A percentile compares a stretch with the other conserved stretches of the same genome.
These are phyloP conservation scores for Diglossa cyanea DNA, from an alignment of 2,797 vertebrate genomes.

Conservation along the genomic window DNA sequence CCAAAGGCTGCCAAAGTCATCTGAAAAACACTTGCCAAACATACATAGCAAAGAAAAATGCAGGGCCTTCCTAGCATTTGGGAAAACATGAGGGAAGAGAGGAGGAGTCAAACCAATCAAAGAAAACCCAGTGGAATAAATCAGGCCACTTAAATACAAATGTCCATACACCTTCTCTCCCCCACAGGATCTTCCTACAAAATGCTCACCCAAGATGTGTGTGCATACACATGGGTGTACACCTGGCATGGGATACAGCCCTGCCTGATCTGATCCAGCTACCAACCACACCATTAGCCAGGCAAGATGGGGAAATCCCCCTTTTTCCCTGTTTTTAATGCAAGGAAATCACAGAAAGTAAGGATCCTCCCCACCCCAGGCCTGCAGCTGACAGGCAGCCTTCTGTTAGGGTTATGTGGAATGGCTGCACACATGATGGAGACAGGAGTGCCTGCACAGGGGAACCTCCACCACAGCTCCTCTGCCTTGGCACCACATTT, in stretches of 20 bases:
- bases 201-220: fast-evolving
- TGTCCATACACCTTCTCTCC: not conserved
- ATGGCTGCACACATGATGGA: not conserved
- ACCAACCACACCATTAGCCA: fast-evolving
- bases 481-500: not conserved
- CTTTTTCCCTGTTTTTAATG: not conserved
- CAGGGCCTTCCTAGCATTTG: not conserved
- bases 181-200: not conserved
- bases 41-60: not conserved
- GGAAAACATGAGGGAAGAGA: not conserved
- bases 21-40: not conserved
- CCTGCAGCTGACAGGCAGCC: not conserved
- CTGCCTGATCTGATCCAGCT: not conserved
- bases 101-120: not conserved
- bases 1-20: not conserved
- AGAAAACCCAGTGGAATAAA: not conserved
- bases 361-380: not conserved
- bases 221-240: fast-evolving
- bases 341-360: not conserved
- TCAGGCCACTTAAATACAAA: not conserved
- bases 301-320: not conserved
- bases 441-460: fast-evolving
- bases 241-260: not conserved
- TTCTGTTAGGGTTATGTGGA: not conserved
- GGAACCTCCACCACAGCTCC: not conserved